Base-by-base conservation (phyloP, 1,140 invertebrate genomes). In the Venturia canescens region DNA sequence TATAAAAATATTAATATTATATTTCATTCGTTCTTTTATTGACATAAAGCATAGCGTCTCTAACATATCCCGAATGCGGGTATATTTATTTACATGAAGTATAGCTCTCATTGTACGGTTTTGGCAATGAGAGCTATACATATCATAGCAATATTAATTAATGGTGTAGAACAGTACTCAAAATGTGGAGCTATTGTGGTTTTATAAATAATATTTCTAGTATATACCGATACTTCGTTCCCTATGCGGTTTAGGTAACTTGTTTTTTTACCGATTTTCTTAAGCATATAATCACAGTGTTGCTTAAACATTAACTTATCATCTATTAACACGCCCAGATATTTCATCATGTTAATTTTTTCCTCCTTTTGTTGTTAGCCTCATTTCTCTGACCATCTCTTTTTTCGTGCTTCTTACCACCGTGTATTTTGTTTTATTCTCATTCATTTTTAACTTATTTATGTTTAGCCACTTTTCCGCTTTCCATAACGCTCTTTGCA, bases 351-450 rank as follows among this genome's bases (percentile, higher is more conserved):
- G 11, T 13, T 11, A 2, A 50, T 29, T 38, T 2, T 76, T 75
- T 66, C 50, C 53, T 34, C 34, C 27, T 21, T 57, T 31, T 13
- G 50, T 63, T 60, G 5, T n/a, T 50, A 50, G 11, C 18, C 15
- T 50, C 18, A 29, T 78, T 34, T 4, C 4, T 13, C 11, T 63
- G 15, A 0, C 9, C 11, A 15, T 31, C 44, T 38, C 29, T 7
- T 23, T 38, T 13, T 72, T 75, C 6, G 53, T 7, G 5, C 72
- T 57, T 11, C 60, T 60, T 69, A 81, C 16, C 15, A 77, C 11
- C 72, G 66, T 81, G 48, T 34, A 77, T 63, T 81, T 81, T 18
- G 80, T 81, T 77, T 81, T n/a, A n/a, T n/a, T n/a, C n/a, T n/a
- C n/a, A n/a, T n/a, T n/a, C n/a, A n/a, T n/a, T n/a, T n/a, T n/a